phyloP scores from a whole-genome alignment of 2,113 vertebrate genomes.

The Panthera tigris region DNA sequence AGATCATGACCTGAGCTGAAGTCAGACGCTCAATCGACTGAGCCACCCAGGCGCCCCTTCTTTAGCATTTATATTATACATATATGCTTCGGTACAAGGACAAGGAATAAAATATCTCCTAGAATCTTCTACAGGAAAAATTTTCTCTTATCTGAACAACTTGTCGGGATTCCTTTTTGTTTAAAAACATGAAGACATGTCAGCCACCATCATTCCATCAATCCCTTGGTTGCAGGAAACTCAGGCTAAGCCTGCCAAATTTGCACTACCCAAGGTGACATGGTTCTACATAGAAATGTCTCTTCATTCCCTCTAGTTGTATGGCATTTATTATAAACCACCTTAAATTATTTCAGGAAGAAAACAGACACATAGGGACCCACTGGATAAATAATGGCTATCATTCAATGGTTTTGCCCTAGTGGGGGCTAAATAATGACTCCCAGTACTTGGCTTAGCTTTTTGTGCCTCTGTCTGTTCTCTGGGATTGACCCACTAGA shows the following conservation, averaged over 20 bases:
- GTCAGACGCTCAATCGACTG: too few relatives aligned
- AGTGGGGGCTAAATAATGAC: background rate
- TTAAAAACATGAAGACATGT: background rate
- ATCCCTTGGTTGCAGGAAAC: background rate
- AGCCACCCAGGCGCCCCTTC: too few relatives aligned
- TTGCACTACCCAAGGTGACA: background rate
- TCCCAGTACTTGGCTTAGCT: background rate
- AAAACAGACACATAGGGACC: background rate
- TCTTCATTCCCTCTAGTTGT: background rate
- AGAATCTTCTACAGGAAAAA: background rate
- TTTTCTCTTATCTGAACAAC: background rate
- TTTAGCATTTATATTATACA: background rate
- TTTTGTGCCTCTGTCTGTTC: background rate
- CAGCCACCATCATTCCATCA: background rate
- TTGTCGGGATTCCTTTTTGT: background rate
- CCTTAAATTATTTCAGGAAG: background rate
- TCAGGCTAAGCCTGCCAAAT: background rate
- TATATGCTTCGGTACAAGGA: background rate
- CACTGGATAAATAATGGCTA: background rate
- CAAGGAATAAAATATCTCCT: conserved; percentile 3
- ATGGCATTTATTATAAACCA: background rate
- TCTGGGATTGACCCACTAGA: background rate
- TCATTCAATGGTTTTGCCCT: background rate
- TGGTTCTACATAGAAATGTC: background rate
- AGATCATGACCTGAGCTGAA: too few relatives aligned